These are phyloP conservation scores for Ictalurus punctatus DNA, from an alignment of 2,113 vertebrate genomes.

Conservation along the genomic window DNA sequence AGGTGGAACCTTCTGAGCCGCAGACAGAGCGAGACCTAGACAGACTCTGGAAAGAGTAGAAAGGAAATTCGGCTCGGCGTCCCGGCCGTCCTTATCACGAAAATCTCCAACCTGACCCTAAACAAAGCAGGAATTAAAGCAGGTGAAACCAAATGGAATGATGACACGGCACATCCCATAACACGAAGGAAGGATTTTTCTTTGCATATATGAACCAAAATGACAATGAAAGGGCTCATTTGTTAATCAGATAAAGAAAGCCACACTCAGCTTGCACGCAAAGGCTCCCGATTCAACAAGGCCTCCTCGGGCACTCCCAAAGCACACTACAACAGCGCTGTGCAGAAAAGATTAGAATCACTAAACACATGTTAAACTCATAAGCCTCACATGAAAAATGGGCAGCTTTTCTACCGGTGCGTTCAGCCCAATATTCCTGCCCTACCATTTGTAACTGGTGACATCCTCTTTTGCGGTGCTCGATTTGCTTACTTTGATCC, in stretches of 20 bases:
- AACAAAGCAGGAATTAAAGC: slow-evolving; percentile 65
- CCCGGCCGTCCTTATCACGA: slow-evolving; percentile 41
- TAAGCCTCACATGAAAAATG: background rate
- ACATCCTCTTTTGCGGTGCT: slow-evolving; percentile 21
- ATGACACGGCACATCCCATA: slow-evolving; percentile 51
- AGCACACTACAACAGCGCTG: slow-evolving; percentile 59
- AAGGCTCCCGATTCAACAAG: slow-evolving; percentile 52
- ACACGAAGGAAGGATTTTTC: slow-evolving; percentile 66
- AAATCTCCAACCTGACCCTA: slow-evolving; percentile 56
- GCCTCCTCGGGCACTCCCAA: slow-evolving; percentile 36
- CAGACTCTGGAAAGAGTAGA: background rate
- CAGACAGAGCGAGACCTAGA: background rate
- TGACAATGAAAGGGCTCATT: slow-evolving; percentile 73
- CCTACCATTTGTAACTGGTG: slow-evolving; percentile 11
- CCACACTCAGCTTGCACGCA: slow-evolving; percentile 65
- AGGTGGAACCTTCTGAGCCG: slow-evolving; percentile 39
- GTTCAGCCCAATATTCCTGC: background rate
- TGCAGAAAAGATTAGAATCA: slow-evolving; percentile 59
- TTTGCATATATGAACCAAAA: slow-evolving; percentile 77
- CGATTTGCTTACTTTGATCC: slow-evolving; percentile 49
- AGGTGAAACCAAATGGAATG: slow-evolving; percentile 61
- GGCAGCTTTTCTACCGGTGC: background rate
- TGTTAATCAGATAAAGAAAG: slow-evolving; percentile 75
- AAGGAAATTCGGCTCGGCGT: slow-evolving; percentile 34
- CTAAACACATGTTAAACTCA: slow-evolving; percentile 17